Evolutionary conservation across 2,888 invertebrate species (phyloP), one percentile per base, ranked within the genome.

Genomic region (Cantharis nigra): DNA sequence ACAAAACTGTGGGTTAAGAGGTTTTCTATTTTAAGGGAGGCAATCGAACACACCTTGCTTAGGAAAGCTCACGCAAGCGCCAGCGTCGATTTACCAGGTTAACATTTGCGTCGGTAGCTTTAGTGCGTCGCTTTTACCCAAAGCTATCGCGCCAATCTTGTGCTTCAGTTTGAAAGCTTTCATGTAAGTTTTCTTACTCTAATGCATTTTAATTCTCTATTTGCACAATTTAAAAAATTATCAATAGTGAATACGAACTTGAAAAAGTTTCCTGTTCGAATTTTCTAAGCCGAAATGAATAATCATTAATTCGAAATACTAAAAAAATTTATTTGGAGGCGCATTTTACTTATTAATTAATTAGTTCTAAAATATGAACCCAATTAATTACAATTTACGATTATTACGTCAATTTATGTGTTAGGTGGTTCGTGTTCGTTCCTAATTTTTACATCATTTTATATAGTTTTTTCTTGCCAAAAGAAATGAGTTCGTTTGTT

Each of bases 21-120:
- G 62, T 73, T 62, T 69, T 69, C 20, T 76, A 70, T 70, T 72
- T 77, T 67, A 74, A 49, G 62, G 70, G 63, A 77, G 18, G 30
- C 74, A 82, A 82, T 82, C 81, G 82, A 82, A 82, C 81, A 81
- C 82, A 81, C 82, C 82, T 80, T 80, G 78, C 77, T 77, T 75
- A 80, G 79, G 78, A 75, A 77, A 80, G 71, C 76, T 79, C 76
- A 81, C 80, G 81, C 81, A 77, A 80, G 82, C 80, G 81, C 81
- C 67, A 79, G 79, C 80, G 79, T 80, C 81, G 76, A 69, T 78
- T 80, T 79, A 79, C 81, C 81, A 75, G 80, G 82, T 80, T 79
- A 75, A 79, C 79, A 79, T 74, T 49, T 77, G 75, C 79, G 72
- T 74, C 70, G 65, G 70, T 73, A 78, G 76, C 77, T 80, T 82